These are phyloP conservation scores for Melanotaenia parkinsoni DNA, from an alignment of 2,797 vertebrate genomes.

Conservation along the genomic window DNA sequence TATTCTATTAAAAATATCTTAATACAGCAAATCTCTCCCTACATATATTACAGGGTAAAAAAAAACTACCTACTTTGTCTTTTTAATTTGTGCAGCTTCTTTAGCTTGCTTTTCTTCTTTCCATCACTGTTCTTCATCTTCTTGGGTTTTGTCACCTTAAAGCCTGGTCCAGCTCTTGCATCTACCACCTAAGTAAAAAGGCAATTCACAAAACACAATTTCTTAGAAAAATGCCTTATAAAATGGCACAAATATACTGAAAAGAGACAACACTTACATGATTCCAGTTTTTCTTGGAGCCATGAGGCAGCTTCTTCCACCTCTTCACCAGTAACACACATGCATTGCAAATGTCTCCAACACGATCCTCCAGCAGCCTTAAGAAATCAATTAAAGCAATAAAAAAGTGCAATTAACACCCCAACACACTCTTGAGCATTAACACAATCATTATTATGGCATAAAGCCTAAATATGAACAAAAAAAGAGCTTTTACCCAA, in stretches of 20 bases:
- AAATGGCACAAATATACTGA: neutral
- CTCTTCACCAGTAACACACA: constrained; percentile 87
- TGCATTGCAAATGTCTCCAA: constrained; percentile 88
- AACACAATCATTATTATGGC: neutral
- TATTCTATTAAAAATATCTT: neutral
- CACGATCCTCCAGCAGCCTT: constrained; percentile 84
- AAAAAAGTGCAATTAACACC: neutral
- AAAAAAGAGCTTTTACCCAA: constrained; percentile 79
- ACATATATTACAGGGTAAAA: no score
- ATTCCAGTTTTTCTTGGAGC: constrained; percentile 89
- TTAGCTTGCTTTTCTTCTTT: constrained; percentile 86
- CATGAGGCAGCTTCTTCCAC: constrained; percentile 87
- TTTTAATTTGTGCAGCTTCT: constrained; percentile 85
- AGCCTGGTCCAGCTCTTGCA: constrained; percentile 87
- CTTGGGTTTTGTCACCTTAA: constrained; percentile 88
- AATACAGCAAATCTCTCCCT: neutral
- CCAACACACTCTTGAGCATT: neutral
- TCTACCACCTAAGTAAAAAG: constrained; percentile 83
- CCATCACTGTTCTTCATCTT: constrained; percentile 85
- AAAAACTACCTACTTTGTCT: constrained; percentile 82
- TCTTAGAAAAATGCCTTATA: neutral
- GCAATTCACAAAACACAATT: constrained; percentile 1
- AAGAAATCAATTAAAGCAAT: neutral
- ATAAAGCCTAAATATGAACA: neutral
- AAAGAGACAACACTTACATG: constrained; percentile 74